Evolutionary conservation across 2,888 invertebrate genomes (phyloP).

Genomic region (Acrobeloides nanus): DNA sequence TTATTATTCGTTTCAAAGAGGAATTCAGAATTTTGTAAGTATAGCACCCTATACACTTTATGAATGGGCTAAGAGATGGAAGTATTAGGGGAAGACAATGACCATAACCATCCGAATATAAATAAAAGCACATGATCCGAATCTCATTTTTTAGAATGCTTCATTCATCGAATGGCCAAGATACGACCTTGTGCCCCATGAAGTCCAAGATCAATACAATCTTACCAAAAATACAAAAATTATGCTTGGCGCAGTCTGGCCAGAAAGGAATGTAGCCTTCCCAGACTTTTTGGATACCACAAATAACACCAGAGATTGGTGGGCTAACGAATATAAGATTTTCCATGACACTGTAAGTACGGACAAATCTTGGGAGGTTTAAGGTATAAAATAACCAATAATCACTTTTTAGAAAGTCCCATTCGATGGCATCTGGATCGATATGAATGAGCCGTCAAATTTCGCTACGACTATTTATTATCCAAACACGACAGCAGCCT

Average conservation of each 20-base stretch:
- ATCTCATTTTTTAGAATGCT: constrained; percentile 19
- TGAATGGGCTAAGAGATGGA: too few relatives aligned
- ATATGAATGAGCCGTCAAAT: constrained; percentile 83
- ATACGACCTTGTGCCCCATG: constrained; percentile 28
- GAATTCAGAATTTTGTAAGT: too few relatives aligned
- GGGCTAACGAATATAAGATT: constrained; percentile 37
- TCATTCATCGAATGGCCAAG: constrained; percentile 26
- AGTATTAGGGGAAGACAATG: too few relatives aligned
- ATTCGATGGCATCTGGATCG: constrained; percentile 79
- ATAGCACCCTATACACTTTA: too few relatives aligned
- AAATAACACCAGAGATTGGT: constrained; percentile 43
- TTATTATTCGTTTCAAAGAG: constrained; percentile 39
- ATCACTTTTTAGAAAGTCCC: constrained; percentile 55
- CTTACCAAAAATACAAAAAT: constrained; percentile 38
- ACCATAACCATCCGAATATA: background rate
- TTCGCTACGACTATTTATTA: constrained; percentile 58
- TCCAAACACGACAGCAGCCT: too few relatives aligned
- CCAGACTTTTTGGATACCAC: constrained; percentile 45
- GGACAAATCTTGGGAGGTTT: too few relatives aligned
- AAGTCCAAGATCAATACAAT: constrained; percentile 39
- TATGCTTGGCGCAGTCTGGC: constrained; percentile 38
- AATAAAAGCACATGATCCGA: background rate
- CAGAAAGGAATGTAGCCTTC: constrained; percentile 33
- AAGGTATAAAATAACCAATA: constrained; percentile 23
- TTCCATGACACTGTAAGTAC: constrained; percentile 33